phyloP scores from a whole-genome alignment of 2,113 vertebrate genomes.

The Microcebus ravelobensis region DNA sequence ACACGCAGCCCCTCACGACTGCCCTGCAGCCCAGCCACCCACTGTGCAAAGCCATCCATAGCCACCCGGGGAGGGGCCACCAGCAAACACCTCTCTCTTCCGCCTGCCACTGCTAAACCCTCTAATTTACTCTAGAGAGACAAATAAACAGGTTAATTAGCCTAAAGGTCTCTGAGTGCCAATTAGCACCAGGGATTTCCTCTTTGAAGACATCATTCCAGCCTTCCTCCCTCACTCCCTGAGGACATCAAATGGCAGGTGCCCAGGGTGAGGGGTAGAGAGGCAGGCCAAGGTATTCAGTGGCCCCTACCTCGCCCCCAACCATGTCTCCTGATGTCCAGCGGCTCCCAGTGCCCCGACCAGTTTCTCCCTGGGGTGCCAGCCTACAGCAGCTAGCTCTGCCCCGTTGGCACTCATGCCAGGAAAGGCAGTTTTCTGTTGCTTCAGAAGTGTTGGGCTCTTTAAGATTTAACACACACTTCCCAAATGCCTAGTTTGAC shows the following conservation, averaged over 20 bases:
- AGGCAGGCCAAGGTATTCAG: not conserved
- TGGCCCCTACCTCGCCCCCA: too few species aligned
- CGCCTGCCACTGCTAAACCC: not conserved
- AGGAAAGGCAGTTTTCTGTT: not conserved
- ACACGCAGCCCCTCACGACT: not conserved
- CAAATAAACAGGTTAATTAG: slow-evolving; percentile 71
- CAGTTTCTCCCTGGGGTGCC: not conserved
- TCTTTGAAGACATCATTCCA: slow-evolving; percentile 55
- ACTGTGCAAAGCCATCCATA: not conserved
- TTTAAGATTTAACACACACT: not conserved
- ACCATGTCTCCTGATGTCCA: too few species aligned
- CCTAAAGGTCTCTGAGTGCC: slow-evolving; percentile 71
- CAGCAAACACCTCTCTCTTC: slow-evolving; percentile 11
- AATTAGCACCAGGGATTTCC: slow-evolving; percentile 68
- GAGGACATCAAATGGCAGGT: slow-evolving; percentile 7
- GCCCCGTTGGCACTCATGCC: not conserved
- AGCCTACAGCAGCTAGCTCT: not conserved
- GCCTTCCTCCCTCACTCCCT: not conserved
- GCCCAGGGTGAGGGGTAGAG: not conserved
- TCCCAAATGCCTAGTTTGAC: not conserved
- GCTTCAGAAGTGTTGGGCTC: not conserved
- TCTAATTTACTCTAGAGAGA: slow-evolving; percentile 72
- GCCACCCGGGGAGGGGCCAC: not conserved
- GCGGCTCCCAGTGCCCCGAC: not conserved
- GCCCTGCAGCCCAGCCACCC: not conserved